Conservation (phyloP, 2,797 vertebrate species). For the Muscicapa comitata region DNA sequence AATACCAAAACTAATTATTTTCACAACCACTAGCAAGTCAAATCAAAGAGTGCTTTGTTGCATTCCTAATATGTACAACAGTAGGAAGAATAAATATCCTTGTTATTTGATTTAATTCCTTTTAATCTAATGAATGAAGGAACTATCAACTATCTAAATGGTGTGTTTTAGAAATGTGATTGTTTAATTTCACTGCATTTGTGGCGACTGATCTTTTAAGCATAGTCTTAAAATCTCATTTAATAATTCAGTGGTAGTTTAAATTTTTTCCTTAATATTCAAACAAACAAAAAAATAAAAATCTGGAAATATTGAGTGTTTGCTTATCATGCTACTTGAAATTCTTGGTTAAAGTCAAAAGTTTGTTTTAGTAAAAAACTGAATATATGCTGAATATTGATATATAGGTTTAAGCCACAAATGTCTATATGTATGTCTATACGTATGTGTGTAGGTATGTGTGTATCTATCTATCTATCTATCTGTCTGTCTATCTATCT, state of each 20-base stretch:
- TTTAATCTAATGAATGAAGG: not conserved
- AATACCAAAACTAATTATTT: not conserved
- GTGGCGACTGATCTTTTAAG: not conserved
- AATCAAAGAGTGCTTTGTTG: not conserved
- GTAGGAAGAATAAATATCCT: not conserved
- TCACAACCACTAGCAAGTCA: not conserved
- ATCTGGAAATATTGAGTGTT: not conserved
- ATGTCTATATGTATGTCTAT: fast-evolving
- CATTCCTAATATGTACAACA: not conserved
- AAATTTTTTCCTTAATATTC: not conserved
- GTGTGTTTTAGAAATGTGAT: not conserved
- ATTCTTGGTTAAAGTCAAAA: not conserved
- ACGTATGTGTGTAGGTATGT: no score
- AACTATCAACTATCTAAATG: not conserved
- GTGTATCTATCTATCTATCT: not conserved
- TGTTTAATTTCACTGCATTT: not conserved
- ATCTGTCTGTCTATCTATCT: not conserved
- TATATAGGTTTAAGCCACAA: not conserved
- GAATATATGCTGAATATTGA: not conserved
- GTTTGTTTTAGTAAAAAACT: not conserved
- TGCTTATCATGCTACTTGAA: not conserved
- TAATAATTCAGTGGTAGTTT: not conserved
- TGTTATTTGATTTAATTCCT: not conserved
- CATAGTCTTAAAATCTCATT: not conserved
- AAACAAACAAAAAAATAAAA: not conserved